Percentiles rank a stretch among this genome's conserved stretches.
phyloP scores from a whole-genome alignment of 1,140 invertebrate species.

The Drosophila pandora region DNA sequence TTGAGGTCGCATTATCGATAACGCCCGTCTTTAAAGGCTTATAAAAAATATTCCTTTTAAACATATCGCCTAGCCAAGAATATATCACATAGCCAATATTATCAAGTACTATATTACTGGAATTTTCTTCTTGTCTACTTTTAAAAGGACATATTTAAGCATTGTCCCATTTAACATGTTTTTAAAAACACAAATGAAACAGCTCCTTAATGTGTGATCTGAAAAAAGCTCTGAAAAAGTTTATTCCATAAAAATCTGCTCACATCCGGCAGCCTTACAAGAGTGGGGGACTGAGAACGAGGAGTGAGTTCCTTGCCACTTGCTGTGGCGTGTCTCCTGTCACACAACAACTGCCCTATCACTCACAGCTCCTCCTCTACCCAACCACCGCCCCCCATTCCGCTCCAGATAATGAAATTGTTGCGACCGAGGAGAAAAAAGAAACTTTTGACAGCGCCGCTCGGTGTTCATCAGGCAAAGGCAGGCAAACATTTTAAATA shows the following conservation, averaged over 20 bases:
- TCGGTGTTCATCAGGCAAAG: slow-evolving; percentile 66
- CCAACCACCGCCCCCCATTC: slow-evolving; percentile 9
- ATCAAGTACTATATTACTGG: too few species aligned
- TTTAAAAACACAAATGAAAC: slow-evolving; percentile 36
- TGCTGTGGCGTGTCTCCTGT: slow-evolving; percentile 60
- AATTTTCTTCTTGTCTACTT: too few species aligned
- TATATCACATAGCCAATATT: too few species aligned
- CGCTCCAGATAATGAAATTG: slow-evolving; percentile 75
- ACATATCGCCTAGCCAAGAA: background rate
- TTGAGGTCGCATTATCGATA: slow-evolving; percentile 59
- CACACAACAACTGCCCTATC: slow-evolving; percentile 70
- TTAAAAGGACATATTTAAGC: background rate
- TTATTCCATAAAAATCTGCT: slow-evolving; percentile 71
- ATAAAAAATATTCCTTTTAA: too few species aligned
- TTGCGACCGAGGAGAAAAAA: slow-evolving; percentile 49
- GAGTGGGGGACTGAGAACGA: background rate
- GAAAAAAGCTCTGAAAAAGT: slow-evolving; percentile 67
- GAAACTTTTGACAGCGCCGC: slow-evolving; percentile 61
- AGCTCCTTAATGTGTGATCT: slow-evolving; percentile 47
- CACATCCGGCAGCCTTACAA: slow-evolving; percentile 12
- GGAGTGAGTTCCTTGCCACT: slow-evolving; percentile 45
- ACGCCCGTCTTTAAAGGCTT: slow-evolving; percentile 11
- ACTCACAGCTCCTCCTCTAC: slow-evolving; percentile 27
- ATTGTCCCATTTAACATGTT: slow-evolving; percentile 12
- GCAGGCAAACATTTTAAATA: slow-evolving; percentile 79